Evolutionary conservation across 2,113 vertebrate genomes (phyloP), one percentile per base, ranked within the genome.

Genomic region (Lagopus leucura): DNA sequence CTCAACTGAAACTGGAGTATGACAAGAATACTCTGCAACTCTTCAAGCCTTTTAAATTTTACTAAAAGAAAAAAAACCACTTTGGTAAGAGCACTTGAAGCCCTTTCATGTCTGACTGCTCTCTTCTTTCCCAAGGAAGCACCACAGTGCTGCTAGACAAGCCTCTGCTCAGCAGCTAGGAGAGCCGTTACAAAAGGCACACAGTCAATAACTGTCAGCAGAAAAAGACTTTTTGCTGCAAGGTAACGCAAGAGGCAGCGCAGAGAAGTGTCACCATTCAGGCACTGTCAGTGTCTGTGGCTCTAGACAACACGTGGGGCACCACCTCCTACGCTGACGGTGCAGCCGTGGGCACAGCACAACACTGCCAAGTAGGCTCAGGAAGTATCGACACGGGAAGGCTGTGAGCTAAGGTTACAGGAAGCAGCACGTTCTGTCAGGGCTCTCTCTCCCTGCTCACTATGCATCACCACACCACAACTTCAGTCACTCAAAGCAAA

Each of bases 401-500:
- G 50, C 78, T 17, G 50, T 3, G 1, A 7, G 3, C 71, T 63
- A 6, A 0, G 34, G n/a, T 30, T 61, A 47, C 11, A 9, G 89
- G 54, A 86, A 88, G 32, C 0, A 9, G 20, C 2, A 0, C 3
- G 17, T 19, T 18, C 16, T 43, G 77, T 7, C 69, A 2, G 79
- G 75, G 42, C 55, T 54, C 30, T 2, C 67, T 4, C 42, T 73
- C 63, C 76, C 64, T n/a, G 24, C 32, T 48, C 10, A 0, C 6
- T 66, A 1, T 47, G 77, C 61, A 48, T 36, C 43, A 25, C 1
- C 60, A 4, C 55, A 58, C 13, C 73, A 13, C 25, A 71, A 27
- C 64, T 64, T 28, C 50, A 58, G 48, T 60, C 14, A 8, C 50
- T 91, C 5, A 96, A 97, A 97, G 89, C 74, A 96, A 86, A 94